phyloP scores from a whole-genome alignment of 2,888 invertebrate species.

The Synanthedon myopaeformis region DNA sequence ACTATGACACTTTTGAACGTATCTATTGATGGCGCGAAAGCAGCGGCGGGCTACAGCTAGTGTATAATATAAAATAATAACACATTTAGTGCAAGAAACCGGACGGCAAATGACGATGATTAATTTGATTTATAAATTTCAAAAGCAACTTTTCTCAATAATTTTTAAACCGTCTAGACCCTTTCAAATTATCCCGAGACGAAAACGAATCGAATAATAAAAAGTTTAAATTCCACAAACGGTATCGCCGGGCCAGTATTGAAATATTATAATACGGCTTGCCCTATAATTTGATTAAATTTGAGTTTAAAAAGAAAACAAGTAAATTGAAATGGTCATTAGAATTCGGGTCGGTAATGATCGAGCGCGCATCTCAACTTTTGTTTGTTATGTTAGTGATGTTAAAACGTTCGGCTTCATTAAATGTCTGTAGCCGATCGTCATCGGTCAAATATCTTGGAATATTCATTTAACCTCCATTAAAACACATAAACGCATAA shows the following conservation, averaged over 20 bases:
- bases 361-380: conserved; percentile 44
- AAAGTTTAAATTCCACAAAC: conserved; percentile 62
- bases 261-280: conserved; percentile 66
- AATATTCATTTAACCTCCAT: too few species aligned
- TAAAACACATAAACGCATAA: too few species aligned
- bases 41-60: too few species aligned
- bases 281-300: conserved; percentile 71
- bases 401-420: conserved; percentile 34
- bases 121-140: conserved; percentile 15
- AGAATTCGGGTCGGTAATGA: conserved; percentile 65
- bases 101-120: conserved; percentile 19
- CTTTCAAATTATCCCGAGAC: conserved; percentile 52
- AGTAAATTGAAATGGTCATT: conserved; percentile 60
- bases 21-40: too few species aligned
- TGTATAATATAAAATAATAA: not conserved
- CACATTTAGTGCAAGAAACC: not conserved
- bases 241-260: conserved; percentile 58
- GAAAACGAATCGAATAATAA: conserved; percentile 59
- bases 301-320: conserved; percentile 57
- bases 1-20: too few species aligned
- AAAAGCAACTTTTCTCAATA: conserved; percentile 8
- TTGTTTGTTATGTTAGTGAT: conserved; percentile 53
- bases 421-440: conserved; percentile 28
- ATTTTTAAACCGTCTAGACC: conserved; percentile 53
- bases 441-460: conserved; percentile 9